Evolutionary conservation across 1,140 invertebrate genomes (phyloP).

Genomic region (Leptinotarsa texana): DNA sequence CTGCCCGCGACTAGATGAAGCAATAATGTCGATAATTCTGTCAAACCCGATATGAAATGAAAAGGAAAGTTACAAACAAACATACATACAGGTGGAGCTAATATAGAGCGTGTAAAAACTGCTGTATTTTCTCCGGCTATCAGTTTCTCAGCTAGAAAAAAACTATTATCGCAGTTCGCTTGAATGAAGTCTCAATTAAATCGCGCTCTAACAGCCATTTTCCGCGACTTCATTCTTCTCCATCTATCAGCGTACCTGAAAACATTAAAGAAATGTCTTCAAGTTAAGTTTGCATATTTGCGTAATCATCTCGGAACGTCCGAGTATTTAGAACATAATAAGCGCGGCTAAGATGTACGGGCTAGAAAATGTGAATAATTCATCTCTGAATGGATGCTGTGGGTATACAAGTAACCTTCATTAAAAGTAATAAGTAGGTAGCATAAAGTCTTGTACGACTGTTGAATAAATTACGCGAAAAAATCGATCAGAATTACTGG

Average conservation of each 20-base stretch:
- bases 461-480: slow-evolving; percentile 18
- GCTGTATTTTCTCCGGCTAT: too few species aligned
- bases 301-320: background rate
- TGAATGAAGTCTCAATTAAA: background rate
- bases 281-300: background rate
- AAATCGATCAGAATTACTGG: background rate
- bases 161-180: background rate
- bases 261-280: slow-evolving; percentile 1
- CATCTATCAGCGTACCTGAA: background rate
- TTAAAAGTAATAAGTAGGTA: slow-evolving; percentile 24
- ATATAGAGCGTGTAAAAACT: too few species aligned
- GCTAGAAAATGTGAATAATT: slow-evolving; percentile 2
- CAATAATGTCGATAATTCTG: too few species aligned
- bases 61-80: too few species aligned
- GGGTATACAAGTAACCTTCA: slow-evolving; percentile 20
- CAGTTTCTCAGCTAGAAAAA: background rate
- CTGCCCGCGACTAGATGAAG: too few species aligned
- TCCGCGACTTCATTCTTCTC: background rate
- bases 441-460: slow-evolving; percentile 15
- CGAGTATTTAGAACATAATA: slow-evolving; percentile 3
- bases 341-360: background rate
- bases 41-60: too few species aligned
- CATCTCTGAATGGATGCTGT: slow-evolving; percentile 4
- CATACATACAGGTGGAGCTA: too few species aligned
- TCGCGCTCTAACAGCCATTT: background rate